Evolutionary conservation across 2,888 invertebrate genomes (phyloP).

Genomic region (Drosophila ezoana): DNA sequence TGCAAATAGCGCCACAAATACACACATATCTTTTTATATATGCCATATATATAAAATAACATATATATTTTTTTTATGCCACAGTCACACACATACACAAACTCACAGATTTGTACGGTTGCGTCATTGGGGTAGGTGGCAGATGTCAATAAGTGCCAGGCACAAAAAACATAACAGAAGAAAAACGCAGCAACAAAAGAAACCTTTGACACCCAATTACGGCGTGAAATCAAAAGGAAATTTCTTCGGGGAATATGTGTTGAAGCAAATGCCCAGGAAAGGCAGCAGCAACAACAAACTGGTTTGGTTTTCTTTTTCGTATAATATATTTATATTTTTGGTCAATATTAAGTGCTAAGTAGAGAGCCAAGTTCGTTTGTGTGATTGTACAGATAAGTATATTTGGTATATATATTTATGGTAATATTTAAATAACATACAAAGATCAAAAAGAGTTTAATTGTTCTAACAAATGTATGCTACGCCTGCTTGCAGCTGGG

Average conservation of each 20-base stretch:
- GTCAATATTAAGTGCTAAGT: no score
- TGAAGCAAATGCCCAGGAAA: slow-evolving; percentile 6
- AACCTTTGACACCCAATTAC: slow-evolving; percentile 80
- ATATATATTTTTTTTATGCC: slow-evolving; percentile 24
- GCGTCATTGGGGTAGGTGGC: slow-evolving; percentile 58
- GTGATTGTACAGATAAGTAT: no score
- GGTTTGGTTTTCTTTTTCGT: no score
- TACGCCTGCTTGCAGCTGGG: no score
- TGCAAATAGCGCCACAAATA: slow-evolving; percentile 32
- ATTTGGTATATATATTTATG: no score
- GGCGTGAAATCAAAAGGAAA: slow-evolving; percentile 77
- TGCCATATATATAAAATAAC: slow-evolving; percentile 17
- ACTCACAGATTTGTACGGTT: neutral
- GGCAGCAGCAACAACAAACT: slow-evolving; percentile 4
- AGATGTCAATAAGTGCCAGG: slow-evolving; percentile 76
- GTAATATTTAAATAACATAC: no score
- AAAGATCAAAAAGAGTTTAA: no score
- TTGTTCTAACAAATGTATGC: no score
- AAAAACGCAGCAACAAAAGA: slow-evolving; percentile 70
- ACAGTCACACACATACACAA: slow-evolving; percentile 3
- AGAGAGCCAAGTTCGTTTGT: no score
- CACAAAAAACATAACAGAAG: slow-evolving; percentile 37
- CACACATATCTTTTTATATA: slow-evolving; percentile 23
- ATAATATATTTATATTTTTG: no score
- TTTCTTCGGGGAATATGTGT: slow-evolving; percentile 59